Conservation (phyloP, 1,140 invertebrate species). For the Palaemon carinicauda region DNA sequence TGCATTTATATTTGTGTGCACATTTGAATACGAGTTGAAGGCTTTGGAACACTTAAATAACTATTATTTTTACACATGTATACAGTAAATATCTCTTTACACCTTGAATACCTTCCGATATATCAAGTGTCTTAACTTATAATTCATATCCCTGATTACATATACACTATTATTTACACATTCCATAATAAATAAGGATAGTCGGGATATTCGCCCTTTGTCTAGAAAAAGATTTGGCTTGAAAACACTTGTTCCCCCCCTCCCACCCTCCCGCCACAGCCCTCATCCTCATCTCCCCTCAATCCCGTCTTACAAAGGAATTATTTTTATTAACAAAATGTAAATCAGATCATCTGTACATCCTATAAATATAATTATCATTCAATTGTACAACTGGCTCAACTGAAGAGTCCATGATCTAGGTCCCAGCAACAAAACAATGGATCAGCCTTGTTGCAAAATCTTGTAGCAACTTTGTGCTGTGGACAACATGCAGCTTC, state of each 20-base stretch:
- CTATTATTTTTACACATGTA: constrained; percentile 49
- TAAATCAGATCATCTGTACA: constrained; percentile 57
- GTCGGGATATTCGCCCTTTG: constrained; percentile 17
- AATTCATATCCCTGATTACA: constrained; percentile 50
- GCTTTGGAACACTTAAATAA: constrained; percentile 48
- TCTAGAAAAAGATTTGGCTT: constrained; percentile 49
- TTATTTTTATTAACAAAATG: constrained; percentile 49
- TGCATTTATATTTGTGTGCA: constrained; percentile 17
- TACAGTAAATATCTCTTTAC: constrained; percentile 27
- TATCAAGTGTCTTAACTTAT: constrained; percentile 32
- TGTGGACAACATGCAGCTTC: constrained; percentile 47
- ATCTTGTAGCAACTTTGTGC: constrained; percentile 54
- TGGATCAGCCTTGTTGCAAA: constrained; percentile 27
- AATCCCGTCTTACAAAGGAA: constrained; percentile 49
- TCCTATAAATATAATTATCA: constrained; percentile 57
- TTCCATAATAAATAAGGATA: constrained; percentile 50
- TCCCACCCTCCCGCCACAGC: constrained; percentile 30
- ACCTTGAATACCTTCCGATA: background rate
- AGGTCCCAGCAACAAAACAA: constrained; percentile 49
- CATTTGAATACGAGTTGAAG: background rate
- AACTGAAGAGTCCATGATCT: constrained; percentile 40
- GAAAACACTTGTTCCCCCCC: constrained; percentile 25
- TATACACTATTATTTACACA: constrained; percentile 47
- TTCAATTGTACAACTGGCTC: constrained; percentile 57
- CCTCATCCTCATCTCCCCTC: constrained; percentile 45